phyloP scores from a whole-genome alignment of 2,113 vertebrate genomes.

The Pelmatolapia mariae region DNA sequence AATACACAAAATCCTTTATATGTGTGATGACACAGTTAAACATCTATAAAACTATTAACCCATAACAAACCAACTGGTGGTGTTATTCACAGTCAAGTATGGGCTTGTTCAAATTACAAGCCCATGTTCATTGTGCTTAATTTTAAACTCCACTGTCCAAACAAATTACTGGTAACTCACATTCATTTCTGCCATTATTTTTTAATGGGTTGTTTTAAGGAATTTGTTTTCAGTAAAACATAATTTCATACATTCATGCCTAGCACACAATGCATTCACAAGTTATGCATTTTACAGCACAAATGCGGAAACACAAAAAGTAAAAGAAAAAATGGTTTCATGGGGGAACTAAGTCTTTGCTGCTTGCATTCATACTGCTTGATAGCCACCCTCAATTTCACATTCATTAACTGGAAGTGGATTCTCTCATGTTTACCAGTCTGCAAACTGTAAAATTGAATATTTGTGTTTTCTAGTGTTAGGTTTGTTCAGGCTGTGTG shows the following conservation, averaged over 20 bases:
- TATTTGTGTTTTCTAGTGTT: not conserved
- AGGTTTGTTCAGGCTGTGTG: not conserved
- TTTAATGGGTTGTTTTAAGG: not conserved
- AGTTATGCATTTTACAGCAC: not conserved
- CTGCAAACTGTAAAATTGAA: not conserved
- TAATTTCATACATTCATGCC: not conserved
- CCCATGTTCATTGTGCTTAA: fast-evolving
- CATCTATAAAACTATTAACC: not conserved
- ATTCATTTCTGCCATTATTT: not conserved
- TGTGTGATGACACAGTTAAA: not conserved
- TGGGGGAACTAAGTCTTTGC: not conserved
- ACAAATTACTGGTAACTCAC: not conserved
- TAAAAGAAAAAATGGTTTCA: not conserved
- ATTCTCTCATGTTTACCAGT: not conserved
- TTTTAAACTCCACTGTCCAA: not conserved
- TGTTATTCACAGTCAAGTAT: not conserved
- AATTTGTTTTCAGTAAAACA: not conserved
- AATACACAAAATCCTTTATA: not conserved
- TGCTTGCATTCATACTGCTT: not conserved
- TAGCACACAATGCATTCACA: not conserved
- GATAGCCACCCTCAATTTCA: not conserved
- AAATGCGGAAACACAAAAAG: fast-evolving
- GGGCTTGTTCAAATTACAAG: not conserved
- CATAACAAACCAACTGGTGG: not conserved
- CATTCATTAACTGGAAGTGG: not conserved